Evolutionary conservation across 2,797 vertebrate genomes (phyloP), one percentile per base, ranked within the genome.

Genomic region (Florisuga fusca): DNA sequence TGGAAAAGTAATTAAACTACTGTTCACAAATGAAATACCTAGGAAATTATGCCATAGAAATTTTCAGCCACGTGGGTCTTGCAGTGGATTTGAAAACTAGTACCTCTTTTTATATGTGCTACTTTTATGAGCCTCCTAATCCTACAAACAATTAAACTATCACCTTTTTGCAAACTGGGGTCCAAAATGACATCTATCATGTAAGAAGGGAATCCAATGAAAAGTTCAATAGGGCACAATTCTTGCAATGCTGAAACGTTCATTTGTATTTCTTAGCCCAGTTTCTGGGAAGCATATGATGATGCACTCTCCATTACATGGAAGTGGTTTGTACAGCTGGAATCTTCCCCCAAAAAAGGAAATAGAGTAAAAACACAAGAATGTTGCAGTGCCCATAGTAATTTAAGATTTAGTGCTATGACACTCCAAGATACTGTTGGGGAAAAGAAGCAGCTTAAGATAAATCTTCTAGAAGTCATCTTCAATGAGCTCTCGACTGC

Each of bases 401-500:
- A 88, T 82, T 67, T 73, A 74, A 82, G 48, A 82, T 79, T 69
- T 89, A 84, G 53, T 46, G 67, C 36, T 86, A 13, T 79, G 26
- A 33, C 18, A 54, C 26, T 91, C 25, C 53, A 54, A 53, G n/a
- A 59, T 4, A 41, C 15, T 90, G 55, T 25, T 33, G 36, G 7
- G 2, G 26, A 73, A 84, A 46, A 68, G 80, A 88, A 5, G 1
- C 36, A 73, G 12, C 22, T 91, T 76, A 51, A 84, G 19, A 76
- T 88, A 90, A 92, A 95, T 94, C 73, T 92, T 83, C 63, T 59
- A 46, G 58, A 88, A 79, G 63, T 86, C 62, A 38, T 87, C 45
- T 89, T 90, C 71, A 88, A 29, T 45, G 59, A 86, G 45, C 53
- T n/a, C 59, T 94, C 48, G 63, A 59, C 68, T 63, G n/a, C 43